Percentiles rank a stretch among this genome's conserved stretches.
Conservation (phyloP, 1,140 invertebrate genomes). For the Drosophila lowei region DNA sequence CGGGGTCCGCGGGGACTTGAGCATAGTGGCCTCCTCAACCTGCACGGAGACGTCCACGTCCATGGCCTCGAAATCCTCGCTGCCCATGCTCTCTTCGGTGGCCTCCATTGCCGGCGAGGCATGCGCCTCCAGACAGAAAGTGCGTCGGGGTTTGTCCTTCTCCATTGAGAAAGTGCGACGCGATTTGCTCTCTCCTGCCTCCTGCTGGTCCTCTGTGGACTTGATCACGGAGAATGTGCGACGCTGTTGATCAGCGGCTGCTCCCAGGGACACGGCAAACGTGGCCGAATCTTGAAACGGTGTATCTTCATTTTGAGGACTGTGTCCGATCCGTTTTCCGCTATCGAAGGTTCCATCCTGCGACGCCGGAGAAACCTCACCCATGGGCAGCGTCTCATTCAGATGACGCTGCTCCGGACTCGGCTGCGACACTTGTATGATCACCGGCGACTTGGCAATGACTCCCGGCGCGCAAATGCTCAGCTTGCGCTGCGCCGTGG, state of each 20-base stretch:
- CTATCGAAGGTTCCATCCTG: conserved; percentile 50
- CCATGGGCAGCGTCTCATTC: conserved; percentile 31
- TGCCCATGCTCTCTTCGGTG: conserved; percentile 42
- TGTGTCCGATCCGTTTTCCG: not conserved
- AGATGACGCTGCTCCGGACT: conserved; percentile 34
- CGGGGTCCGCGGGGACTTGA: not conserved
- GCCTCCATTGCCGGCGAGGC: conserved; percentile 47
- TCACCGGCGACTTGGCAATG: conserved; percentile 43
- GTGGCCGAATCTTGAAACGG: conserved; percentile 12
- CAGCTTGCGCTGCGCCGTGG: conserved; percentile 18
- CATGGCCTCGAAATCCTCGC: conserved; percentile 55
- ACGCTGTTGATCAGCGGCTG: conserved; percentile 3
- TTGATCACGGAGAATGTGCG: conserved; percentile 38
- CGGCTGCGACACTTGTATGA: conserved; percentile 42
- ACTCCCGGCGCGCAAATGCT: conserved; percentile 31
- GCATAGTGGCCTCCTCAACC: not conserved
- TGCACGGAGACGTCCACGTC: conserved; percentile 60
- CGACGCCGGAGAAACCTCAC: not conserved
- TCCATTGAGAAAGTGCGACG: conserved; percentile 19
- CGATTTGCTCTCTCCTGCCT: not conserved
- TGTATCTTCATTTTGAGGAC: not conserved
- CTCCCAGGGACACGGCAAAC: conserved; percentile 28
- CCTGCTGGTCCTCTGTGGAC: not conserved
- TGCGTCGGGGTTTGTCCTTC: conserved; percentile 23
- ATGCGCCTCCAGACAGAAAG: conserved; percentile 31